Conservation (phyloP, 2,797 vertebrate species). For the Oreochromis mossambicus region DNA sequence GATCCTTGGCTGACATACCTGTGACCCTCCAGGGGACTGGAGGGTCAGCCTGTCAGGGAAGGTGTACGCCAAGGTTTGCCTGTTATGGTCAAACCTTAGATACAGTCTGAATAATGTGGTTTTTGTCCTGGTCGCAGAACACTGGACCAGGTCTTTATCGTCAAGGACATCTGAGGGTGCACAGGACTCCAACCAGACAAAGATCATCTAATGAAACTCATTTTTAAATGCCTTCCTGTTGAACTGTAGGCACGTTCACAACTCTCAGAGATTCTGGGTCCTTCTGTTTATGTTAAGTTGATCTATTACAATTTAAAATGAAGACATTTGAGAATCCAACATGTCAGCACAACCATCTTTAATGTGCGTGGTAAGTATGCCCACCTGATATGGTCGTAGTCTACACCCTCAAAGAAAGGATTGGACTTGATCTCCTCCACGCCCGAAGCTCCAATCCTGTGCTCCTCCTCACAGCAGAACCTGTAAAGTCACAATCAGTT, state of each 20-base stretch:
- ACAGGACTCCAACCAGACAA: background rate
- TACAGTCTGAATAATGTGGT: background rate
- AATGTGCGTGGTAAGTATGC: background rate
- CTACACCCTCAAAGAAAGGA: constrained; percentile 95
- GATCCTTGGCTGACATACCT: background rate
- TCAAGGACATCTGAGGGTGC: background rate
- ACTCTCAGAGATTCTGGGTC: background rate
- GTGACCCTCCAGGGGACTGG: background rate
- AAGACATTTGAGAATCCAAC: background rate
- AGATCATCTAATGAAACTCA: background rate
- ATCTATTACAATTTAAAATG: background rate
- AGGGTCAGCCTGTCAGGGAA: background rate
- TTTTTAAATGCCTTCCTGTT: background rate
- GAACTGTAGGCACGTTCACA: background rate
- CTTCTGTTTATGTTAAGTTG: background rate
- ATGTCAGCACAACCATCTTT: background rate
- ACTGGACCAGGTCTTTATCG: background rate
- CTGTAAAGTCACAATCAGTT: constrained; percentile 57
- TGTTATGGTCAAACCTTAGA: background rate
- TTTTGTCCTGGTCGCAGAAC: background rate
- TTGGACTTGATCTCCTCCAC: constrained; percentile 96
- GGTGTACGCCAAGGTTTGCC: background rate
- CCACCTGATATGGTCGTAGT: constrained; percentile 98
- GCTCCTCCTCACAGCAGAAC: constrained; percentile 97
- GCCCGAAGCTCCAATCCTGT: constrained; percentile 86